Percentiles rank a stretch among this genome's conserved stretches.
Evolutionary conservation across 2,888 invertebrate genomes (phyloP).

Genomic region (Stramonita haemastoma): DNA sequence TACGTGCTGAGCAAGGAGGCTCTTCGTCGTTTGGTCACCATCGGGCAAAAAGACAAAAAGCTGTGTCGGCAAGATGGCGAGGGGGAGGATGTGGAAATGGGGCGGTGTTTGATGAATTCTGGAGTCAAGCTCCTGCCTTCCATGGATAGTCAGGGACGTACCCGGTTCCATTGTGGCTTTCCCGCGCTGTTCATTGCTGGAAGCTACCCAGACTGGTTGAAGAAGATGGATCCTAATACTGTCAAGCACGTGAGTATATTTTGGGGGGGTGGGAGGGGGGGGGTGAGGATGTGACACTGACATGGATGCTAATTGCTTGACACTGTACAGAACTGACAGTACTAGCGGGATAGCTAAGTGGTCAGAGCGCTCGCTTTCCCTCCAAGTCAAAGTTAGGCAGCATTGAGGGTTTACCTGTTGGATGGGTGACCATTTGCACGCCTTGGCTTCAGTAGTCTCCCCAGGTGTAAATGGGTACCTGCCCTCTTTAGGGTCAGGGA

Average conservation of each 20-base stretch:
- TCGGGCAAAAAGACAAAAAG: slow-evolving; percentile 40
- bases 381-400: too few relatives aligned
- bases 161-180: slow-evolving; percentile 95
- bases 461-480: too few relatives aligned
- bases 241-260: slow-evolving; percentile 60
- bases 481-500: too few relatives aligned
- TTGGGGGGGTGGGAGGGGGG: too few relatives aligned
- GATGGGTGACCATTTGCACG: too few relatives aligned
- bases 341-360: too few relatives aligned
- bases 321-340: too few relatives aligned
- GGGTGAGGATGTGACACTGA: too few relatives aligned
- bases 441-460: too few relatives aligned
- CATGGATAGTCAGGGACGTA: slow-evolving; percentile 88
- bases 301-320: too few relatives aligned
- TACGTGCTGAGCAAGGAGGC: slow-evolving; percentile 94
- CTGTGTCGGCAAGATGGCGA: slow-evolving; percentile 60
- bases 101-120: slow-evolving; percentile 90
- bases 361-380: too few relatives aligned
- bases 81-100: slow-evolving; percentile 84
- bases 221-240: slow-evolving; percentile 63
- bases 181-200: slow-evolving; percentile 89
- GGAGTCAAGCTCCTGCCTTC: slow-evolving; percentile 93
- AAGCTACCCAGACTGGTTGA: slow-evolving; percentile 67
- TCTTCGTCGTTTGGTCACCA: slow-evolving; percentile 83
- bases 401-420: too few relatives aligned